Base-by-base conservation (phyloP, 2,797 vertebrate genomes). In the Eleutherodactylus coqui region DNA sequence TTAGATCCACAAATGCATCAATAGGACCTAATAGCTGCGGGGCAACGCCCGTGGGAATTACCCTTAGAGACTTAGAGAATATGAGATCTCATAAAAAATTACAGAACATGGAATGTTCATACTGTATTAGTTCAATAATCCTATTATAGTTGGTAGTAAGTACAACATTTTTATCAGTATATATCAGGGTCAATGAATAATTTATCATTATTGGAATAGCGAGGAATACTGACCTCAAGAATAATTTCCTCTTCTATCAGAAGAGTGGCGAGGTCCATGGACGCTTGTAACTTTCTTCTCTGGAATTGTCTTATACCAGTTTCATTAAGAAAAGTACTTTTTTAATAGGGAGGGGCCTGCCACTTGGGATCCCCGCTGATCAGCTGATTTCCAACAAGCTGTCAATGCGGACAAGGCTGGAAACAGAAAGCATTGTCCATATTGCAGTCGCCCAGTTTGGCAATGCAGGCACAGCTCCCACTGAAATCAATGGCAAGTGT, bases 201-300 rank as follows among this genome's bases (percentile, higher is more conserved):
- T 41, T 10, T 53, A 16, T 11, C 11, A 55, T 29, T 60, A 34
- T 34, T 67, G 62, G 38, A 64, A 81, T 1, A 83, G 17, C 8
- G 45, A 47, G 17, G 14, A 78, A 49, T 72, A 77, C 85, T 29
- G 24, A 87, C 85, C 85, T 87, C 80, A 43, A 87, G 85, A 19
- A 87, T 83, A 32, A 87, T 87, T 78, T 87, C 85, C 41, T 87
- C 85, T 29, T 43, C 47, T 38, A 53, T 69, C 19, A 86, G 85
- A 67, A 43, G 79, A 53, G 60, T 27, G 21, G 60, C 11, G 14
- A 10, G 85, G 41, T 83, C 80, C 29, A 47, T 70, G 38, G 17
- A 60, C 7, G 38, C 41, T 77, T 77, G 79, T 17, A 73, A 45
- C 13, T 4, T 83, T 27, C 82, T 10, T 77, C 60, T 83, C 16